A percentile compares a stretch with the other conserved stretches of the same genome.
Evolutionary conservation across 2,888 invertebrate species (phyloP).

Genomic region (Cryptophagus acutangulus): DNA sequence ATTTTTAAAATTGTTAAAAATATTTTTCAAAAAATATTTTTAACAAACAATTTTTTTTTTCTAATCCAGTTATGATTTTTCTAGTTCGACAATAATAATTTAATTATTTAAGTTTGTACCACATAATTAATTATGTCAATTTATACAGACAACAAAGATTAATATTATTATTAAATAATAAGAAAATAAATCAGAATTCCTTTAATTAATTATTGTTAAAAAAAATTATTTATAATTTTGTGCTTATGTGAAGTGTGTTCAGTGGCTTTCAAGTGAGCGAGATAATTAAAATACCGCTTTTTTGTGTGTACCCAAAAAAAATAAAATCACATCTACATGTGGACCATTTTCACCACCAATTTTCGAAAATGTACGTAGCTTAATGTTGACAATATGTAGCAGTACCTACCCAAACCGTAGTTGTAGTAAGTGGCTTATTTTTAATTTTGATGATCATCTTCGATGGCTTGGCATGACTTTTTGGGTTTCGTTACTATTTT

Average conservation of each 20-base stretch:
- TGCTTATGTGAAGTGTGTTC: slow-evolving; percentile 23
- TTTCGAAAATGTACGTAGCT: slow-evolving; percentile 40
- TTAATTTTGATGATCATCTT: slow-evolving; percentile 8
- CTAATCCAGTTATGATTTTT: background rate
- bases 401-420: slow-evolving; percentile 6
- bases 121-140: slow-evolving; percentile 21
- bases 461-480: slow-evolving; percentile 17
- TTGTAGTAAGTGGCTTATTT: slow-evolving; percentile 8
- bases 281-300: slow-evolving; percentile 41
- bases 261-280: slow-evolving; percentile 33
- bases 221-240: no score
- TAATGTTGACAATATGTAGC: background rate
- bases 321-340: slow-evolving; percentile 25
- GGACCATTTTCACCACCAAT: slow-evolving; percentile 23
- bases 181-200: background rate
- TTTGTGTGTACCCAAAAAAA: slow-evolving; percentile 27
- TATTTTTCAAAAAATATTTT: no score
- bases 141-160: slow-evolving; percentile 18
- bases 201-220: background rate
- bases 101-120: slow-evolving; percentile 19
- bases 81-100: slow-evolving; percentile 31
- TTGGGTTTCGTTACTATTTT: slow-evolving; percentile 11
- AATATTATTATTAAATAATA: background rate
- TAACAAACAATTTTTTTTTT: no score
- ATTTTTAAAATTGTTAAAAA: no score